Conservation (phyloP, 1,140 invertebrate species). For the Drosophila biarmipes region DNA sequence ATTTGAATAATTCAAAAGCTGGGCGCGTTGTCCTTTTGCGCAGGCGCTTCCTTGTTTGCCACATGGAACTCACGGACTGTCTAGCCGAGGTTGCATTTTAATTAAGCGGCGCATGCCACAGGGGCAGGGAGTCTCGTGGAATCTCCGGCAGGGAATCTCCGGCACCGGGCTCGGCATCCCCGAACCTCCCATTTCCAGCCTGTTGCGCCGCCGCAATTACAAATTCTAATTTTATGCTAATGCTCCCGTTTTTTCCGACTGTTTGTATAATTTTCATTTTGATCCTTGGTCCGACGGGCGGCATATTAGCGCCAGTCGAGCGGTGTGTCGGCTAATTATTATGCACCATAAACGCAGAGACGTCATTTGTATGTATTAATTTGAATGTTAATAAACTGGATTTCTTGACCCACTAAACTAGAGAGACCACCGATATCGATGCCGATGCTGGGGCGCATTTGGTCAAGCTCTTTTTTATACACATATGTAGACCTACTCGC, state of each 20-base stretch:
- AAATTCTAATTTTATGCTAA: conserved; percentile 84
- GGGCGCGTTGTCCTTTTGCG: conserved; percentile 75
- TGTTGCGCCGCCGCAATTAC: conserved; percentile 82
- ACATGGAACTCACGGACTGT: conserved; percentile 1
- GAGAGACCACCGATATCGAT: conserved; percentile 44
- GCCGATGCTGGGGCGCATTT: conserved; percentile 51
- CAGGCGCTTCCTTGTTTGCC: conserved; percentile 63
- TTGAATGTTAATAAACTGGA: conserved; percentile 84
- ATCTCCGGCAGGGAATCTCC: background rate
- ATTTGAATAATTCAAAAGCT: conserved; percentile 82
- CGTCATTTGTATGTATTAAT: conserved; percentile 81
- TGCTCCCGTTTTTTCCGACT: conserved; percentile 47
- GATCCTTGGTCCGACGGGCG: conserved; percentile 48
- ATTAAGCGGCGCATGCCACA: conserved; percentile 79
- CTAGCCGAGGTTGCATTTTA: conserved; percentile 73
- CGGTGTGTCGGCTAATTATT: conserved; percentile 66
- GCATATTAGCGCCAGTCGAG: conserved; percentile 46
- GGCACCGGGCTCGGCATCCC: background rate
- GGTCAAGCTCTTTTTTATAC: conserved; percentile 48
- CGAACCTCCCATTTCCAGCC: conserved; percentile 31
- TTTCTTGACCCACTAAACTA: conserved; percentile 83
- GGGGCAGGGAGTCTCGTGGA: conserved; percentile 17
- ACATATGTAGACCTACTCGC: background rate
- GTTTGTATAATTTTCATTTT: conserved; percentile 26
- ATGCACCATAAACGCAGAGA: conserved; percentile 74